These are phyloP conservation scores for Podocnemis expansa DNA, from an alignment of 2,113 vertebrate species.

Conservation along the genomic window DNA sequence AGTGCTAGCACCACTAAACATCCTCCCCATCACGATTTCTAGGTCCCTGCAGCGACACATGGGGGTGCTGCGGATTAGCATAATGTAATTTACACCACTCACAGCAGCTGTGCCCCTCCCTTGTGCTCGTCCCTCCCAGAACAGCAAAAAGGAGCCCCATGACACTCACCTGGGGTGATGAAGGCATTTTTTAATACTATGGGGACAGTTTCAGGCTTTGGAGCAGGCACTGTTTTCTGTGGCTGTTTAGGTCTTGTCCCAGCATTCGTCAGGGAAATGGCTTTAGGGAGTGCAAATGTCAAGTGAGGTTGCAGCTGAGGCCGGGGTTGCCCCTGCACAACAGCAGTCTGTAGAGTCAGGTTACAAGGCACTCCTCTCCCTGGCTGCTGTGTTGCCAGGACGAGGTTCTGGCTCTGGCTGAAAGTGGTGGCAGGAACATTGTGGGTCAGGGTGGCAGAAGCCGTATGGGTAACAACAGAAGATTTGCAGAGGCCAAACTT, in stretches of 20 bases:
- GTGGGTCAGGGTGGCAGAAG: slow-evolving; percentile 82
- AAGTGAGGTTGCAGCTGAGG: slow-evolving; percentile 70
- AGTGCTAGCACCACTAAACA: too few species aligned
- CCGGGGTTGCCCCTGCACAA: slow-evolving; percentile 63
- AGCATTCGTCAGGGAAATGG: slow-evolving; percentile 74
- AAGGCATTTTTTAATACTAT: slow-evolving; percentile 79
- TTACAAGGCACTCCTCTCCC: slow-evolving; percentile 63
- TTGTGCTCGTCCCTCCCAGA: neutral
- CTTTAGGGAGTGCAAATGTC: slow-evolving; percentile 85
- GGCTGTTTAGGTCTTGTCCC: slow-evolving; percentile 82
- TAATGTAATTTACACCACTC: neutral
- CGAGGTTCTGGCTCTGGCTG: slow-evolving; percentile 82
- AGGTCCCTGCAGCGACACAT: neutral
- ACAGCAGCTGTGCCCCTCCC: neutral
- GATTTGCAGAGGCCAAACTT: slow-evolving; percentile 74
- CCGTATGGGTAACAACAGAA: slow-evolving; percentile 85
- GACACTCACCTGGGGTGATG: slow-evolving; percentile 78
- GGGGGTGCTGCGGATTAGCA: neutral
- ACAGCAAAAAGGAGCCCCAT: neutral
- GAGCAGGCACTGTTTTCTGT: slow-evolving; percentile 86
- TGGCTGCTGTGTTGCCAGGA: slow-evolving; percentile 72
- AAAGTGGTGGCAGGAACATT: slow-evolving; percentile 84
- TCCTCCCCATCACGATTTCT: neutral
- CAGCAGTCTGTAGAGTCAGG: slow-evolving; percentile 70
- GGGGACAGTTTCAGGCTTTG: slow-evolving; percentile 80